Base-by-base conservation (phyloP, 2,888 invertebrate species). In the Galerucella nymphaeae region DNA sequence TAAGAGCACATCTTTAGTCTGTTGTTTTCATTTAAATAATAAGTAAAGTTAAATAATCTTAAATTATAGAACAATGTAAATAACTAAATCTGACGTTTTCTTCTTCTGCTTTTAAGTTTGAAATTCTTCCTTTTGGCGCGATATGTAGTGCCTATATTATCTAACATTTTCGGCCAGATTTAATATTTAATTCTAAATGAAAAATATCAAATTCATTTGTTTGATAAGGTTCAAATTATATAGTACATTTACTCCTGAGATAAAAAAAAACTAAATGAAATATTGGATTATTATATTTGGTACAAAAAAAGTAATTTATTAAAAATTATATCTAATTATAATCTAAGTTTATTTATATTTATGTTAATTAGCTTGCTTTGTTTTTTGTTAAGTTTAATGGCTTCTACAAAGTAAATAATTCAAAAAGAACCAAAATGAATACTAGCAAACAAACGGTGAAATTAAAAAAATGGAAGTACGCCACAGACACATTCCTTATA, bases 401-500 rank as follows among this genome's bases (percentile, higher is more conserved):
- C 61, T 62, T 50, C 69, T 53, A 69, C 57, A 38, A 64, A 70
- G 23, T 13, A 41, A 70, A 63, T 70, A 20, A 68, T 59, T 70
- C 50, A 41, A 50, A 64, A 70, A 57, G 48, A 59, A 67, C 20
- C 50, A 67, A 64, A 61, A 55, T 53, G 42, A 63, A 20, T 64
- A 11, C 30, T 57, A 42, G 66, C 62, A 66, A 66, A 66, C 63
- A 63, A 65, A 66, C 57, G 61, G 53, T 18, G 61, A 68, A 67
- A 71, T 71, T 67, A 73, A 73, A 73, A 53, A 73, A 73, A 67
- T 71, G 61, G 61, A 64, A 68, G 48, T 70, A 61, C 68, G 68
- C 63, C 58, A 57, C 70, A 66, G 64, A 70, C 66, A 67, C 73
- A 76, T 83, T 84, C 83, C 83, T 82, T 79, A 18, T 76, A 80